Percentiles rank a stretch among this genome's conserved stretches.
These are phyloP conservation scores for Apogon hyalosoma DNA, from an alignment of 2,797 vertebrate genomes.

Conservation along the genomic window DNA sequence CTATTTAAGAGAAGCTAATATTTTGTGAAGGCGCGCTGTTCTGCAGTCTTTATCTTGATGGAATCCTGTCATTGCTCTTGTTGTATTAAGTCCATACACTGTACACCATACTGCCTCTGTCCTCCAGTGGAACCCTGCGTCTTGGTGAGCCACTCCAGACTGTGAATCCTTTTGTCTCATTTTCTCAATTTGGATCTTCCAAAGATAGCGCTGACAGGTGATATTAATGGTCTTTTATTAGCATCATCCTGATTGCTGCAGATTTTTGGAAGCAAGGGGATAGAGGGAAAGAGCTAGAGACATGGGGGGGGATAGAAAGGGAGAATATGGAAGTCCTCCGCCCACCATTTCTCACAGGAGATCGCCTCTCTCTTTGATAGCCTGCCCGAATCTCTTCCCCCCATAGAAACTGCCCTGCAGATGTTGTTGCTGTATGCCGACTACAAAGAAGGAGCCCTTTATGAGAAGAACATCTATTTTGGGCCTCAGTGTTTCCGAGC, in stretches of 20 bases:
- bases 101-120: conserved; percentile 23
- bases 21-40: conserved; percentile 3
- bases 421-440: conserved; percentile 86
- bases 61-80: conserved; percentile 33
- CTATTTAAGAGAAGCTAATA: not conserved
- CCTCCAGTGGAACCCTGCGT: conserved; percentile 30
- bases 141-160: conserved; percentile 64
- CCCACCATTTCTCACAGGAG: conserved; percentile 85
- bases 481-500: conserved; percentile 83
- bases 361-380: conserved; percentile 87
- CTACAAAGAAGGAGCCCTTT: conserved; percentile 90
- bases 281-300: conserved; percentile 52
- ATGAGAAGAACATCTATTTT: conserved; percentile 87
- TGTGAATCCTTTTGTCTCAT: conserved; percentile 70
- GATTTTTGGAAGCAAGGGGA: conserved; percentile 75
- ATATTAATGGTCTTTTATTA: conserved; percentile 87
- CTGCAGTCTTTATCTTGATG: conserved; percentile 23
- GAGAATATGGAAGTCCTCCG: conserved; percentile 80
- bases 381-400: conserved; percentile 85
- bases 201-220: conserved; percentile 85
- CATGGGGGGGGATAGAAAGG: conserved; percentile 19
- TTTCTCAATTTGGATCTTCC: conserved; percentile 81
- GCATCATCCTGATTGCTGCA: conserved; percentile 78
- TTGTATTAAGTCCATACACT: conserved; percentile 35
- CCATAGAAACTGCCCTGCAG: conserved; percentile 88